Evolutionary conservation across 2,797 vertebrate genomes (phyloP).

Genomic region (Chiloscyllium punctatum): DNA sequence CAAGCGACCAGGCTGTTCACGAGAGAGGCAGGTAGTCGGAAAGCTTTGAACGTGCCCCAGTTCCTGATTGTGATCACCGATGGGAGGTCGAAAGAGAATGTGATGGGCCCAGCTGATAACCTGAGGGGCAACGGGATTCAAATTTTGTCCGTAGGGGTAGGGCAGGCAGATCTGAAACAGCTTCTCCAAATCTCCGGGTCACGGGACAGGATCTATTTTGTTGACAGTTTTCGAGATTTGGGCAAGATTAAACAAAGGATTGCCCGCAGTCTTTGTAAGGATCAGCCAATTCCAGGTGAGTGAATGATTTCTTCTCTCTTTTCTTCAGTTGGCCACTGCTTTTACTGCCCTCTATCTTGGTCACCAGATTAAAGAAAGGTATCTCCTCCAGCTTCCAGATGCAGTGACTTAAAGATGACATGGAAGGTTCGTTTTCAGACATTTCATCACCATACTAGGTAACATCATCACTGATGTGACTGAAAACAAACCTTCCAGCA

Average conservation of each 20-base stretch:
- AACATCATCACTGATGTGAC: too few relatives aligned
- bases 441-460: too few relatives aligned
- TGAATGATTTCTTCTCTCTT: slow-evolving; percentile 18
- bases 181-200: slow-evolving; percentile 62
- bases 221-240: slow-evolving; percentile 53
- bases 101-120: slow-evolving; percentile 49
- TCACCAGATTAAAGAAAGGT: background rate
- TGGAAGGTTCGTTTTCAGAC: too few relatives aligned
- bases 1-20: slow-evolving; percentile 59
- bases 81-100: slow-evolving; percentile 56
- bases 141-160: slow-evolving; percentile 66
- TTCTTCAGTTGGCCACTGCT: background rate
- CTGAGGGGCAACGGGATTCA: slow-evolving; percentile 54
- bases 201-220: slow-evolving; percentile 50
- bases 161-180: slow-evolving; percentile 49
- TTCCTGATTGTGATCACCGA: slow-evolving; percentile 74
- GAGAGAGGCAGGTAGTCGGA: slow-evolving; percentile 54
- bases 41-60: slow-evolving; percentile 50
- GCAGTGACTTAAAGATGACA: background rate
- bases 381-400: background rate
- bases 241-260: slow-evolving; percentile 52
- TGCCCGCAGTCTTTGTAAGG: slow-evolving; percentile 45
- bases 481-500: too few relatives aligned
- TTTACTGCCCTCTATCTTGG: background rate
- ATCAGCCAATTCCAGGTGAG: slow-evolving; percentile 39